Percentiles rank a stretch among this genome's conserved stretches.
These are phyloP conservation scores for Acropternis orthonyx DNA, from an alignment of 2,797 vertebrate genomes.

Conservation along the genomic window DNA sequence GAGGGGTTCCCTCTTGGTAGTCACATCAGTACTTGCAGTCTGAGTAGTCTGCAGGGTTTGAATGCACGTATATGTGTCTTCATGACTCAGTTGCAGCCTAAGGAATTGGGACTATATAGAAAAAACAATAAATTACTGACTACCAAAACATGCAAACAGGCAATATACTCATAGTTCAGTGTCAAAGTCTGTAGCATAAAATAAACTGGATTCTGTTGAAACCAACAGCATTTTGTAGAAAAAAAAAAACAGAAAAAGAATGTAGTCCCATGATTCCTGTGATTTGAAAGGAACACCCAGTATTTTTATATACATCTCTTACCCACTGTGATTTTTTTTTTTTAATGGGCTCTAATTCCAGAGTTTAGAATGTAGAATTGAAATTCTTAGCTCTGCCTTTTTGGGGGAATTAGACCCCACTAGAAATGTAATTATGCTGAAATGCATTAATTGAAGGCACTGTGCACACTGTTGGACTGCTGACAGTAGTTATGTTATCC, in stretches of 20 bases:
- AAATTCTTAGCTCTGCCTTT: slow-evolving; percentile 78
- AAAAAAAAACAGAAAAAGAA: slow-evolving; percentile 48
- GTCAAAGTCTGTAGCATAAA: slow-evolving; percentile 70
- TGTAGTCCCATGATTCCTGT: slow-evolving; percentile 76
- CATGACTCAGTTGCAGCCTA: slow-evolving; percentile 48
- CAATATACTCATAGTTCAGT: slow-evolving; percentile 59
- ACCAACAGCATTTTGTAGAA: slow-evolving; percentile 71
- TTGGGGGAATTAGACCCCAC: slow-evolving; percentile 66
- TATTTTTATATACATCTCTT: slow-evolving; percentile 89
- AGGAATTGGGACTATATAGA: slow-evolving; percentile 53
- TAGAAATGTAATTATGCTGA: slow-evolving; percentile 74
- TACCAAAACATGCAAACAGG: slow-evolving; percentile 74
- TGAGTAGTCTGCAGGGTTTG: slow-evolving; percentile 47
- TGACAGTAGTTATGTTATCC: slow-evolving; percentile 70
- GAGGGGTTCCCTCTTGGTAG: slow-evolving; percentile 53
- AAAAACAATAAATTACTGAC: slow-evolving; percentile 39
- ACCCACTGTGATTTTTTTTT: slow-evolving; percentile 90
- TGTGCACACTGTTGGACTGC: slow-evolving; percentile 79
- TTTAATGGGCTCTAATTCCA: slow-evolving; percentile 76
- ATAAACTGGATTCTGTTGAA: slow-evolving; percentile 74
- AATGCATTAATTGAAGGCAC: slow-evolving; percentile 77
- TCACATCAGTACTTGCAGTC: slow-evolving; percentile 53
- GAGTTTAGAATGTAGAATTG: slow-evolving; percentile 74
- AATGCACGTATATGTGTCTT: slow-evolving; percentile 38
- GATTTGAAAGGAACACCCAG: slow-evolving; percentile 75